Evolutionary conservation across 2,113 vertebrate species (phyloP).

Genomic region (Scytalopus superciliaris): DNA sequence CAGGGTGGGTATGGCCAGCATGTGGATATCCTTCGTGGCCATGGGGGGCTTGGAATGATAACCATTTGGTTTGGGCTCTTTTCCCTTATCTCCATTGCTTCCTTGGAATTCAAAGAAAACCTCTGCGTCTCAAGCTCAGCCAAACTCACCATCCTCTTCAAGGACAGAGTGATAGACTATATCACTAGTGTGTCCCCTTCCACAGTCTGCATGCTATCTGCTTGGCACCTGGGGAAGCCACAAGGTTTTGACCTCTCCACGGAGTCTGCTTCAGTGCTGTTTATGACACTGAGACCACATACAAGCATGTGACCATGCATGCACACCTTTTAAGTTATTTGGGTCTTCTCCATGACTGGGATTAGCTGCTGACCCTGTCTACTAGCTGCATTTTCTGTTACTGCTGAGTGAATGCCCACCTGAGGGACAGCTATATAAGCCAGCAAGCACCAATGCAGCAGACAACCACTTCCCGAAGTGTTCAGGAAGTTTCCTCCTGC

Average conservation of each 20-base stretch:
- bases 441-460: not conserved
- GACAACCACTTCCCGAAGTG: not conserved
- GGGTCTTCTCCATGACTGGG: not conserved
- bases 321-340: not conserved
- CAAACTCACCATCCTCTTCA: not conserved
- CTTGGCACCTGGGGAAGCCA: not conserved
- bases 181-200: not conserved
- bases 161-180: not conserved
- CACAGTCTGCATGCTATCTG: not conserved
- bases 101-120: not conserved
- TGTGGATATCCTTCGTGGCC: not conserved
- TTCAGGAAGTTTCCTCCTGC: not conserved
- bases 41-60: fast-evolving
- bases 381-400: not conserved
- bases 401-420: not conserved
- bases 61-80: fast-evolving
- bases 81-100: not conserved
- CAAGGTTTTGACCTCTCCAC: not conserved
- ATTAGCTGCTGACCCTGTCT: not conserved
- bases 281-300: not conserved
- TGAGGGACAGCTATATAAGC: not conserved
- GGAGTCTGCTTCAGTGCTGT: not conserved
- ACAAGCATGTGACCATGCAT: not conserved
- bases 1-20: no score
- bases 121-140: not conserved